These are phyloP conservation scores for Drosophila siamana DNA, from an alignment of 2,888 invertebrate species.

Conservation along the genomic window DNA sequence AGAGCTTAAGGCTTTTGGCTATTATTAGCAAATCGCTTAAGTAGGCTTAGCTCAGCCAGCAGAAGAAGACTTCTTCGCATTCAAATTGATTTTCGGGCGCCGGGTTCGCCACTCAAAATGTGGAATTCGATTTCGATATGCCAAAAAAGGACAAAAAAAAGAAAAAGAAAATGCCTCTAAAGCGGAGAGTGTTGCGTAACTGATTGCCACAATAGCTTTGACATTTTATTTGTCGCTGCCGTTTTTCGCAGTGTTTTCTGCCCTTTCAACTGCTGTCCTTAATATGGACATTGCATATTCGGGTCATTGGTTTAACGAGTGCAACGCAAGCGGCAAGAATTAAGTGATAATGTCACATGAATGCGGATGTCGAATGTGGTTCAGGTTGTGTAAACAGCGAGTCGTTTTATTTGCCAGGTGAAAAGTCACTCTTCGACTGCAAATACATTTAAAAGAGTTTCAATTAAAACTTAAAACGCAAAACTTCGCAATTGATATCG, in stretches of 20 bases:
- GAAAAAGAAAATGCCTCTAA: neutral
- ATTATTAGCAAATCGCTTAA: conserved; percentile 61
- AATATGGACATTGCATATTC: conserved; percentile 39
- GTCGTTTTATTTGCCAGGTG: conserved; percentile 20
- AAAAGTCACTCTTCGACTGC: conserved; percentile 24
- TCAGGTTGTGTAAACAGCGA: conserved; percentile 22
- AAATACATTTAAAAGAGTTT: neutral
- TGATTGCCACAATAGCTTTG: conserved; percentile 23
- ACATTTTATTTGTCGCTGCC: neutral
- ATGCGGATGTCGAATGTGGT: conserved; percentile 24
- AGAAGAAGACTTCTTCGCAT: conserved; percentile 29
- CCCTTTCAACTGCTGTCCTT: conserved; percentile 18
- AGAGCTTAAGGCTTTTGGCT: conserved; percentile 59
- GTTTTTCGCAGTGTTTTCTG: neutral
- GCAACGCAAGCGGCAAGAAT: conserved; percentile 38
- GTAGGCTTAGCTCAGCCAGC: conserved; percentile 37
- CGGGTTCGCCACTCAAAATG: conserved; percentile 59
- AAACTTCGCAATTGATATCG: neutral
- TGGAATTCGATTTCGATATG: conserved; percentile 32
- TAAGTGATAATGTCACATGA: conserved; percentile 50
- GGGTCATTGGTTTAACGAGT: conserved; percentile 57
- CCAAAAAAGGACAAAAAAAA: neutral
- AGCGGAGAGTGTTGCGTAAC: conserved; percentile 19
- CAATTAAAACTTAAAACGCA: conserved; percentile 10
- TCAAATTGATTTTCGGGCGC: conserved; percentile 57